These are phyloP conservation scores for Azorinus chamasolen DNA, from an alignment of 2,888 invertebrate genomes.

Conservation along the genomic window DNA sequence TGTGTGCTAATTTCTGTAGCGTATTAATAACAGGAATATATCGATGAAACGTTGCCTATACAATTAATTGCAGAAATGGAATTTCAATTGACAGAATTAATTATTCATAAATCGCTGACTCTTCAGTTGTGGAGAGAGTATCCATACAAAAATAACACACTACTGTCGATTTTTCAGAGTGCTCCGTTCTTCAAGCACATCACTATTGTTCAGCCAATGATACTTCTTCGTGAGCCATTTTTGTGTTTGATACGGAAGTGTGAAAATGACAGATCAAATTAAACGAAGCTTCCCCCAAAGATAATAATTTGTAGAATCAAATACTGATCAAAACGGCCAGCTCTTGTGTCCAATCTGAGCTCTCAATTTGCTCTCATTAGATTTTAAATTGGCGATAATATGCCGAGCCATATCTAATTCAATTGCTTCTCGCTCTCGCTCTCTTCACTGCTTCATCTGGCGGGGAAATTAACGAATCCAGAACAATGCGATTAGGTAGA, in stretches of 20 bases:
- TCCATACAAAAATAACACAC: too few species aligned
- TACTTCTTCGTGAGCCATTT: too few species aligned
- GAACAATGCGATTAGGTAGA: slow-evolving; percentile 61
- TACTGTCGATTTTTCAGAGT: too few species aligned
- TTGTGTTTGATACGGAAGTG: slow-evolving; percentile 46
- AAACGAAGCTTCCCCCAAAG: slow-evolving; percentile 53
- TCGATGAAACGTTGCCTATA: background rate
- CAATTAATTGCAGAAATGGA: slow-evolving; percentile 40
- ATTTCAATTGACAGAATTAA: slow-evolving; percentile 27
- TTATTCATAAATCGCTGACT: slow-evolving; percentile 39
- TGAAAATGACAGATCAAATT: slow-evolving; percentile 65
- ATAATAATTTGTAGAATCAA: slow-evolving; percentile 64
- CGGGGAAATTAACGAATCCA: slow-evolving; percentile 27
- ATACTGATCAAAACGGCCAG: slow-evolving; percentile 37
- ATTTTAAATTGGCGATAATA: slow-evolving; percentile 67
- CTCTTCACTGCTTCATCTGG: slow-evolving; percentile 20
- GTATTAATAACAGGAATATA: slow-evolving; percentile 13
- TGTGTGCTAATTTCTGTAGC: slow-evolving; percentile 7
- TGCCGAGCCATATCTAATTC: slow-evolving; percentile 56
- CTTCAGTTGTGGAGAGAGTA: too few species aligned
- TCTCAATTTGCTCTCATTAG: slow-evolving; percentile 66
- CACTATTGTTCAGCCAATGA: too few species aligned
- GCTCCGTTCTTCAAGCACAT: too few species aligned
- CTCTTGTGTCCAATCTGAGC: slow-evolving; percentile 44
- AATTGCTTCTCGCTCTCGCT: slow-evolving; percentile 45